Base-by-base conservation (phyloP, 2,113 vertebrate genomes). In the Tympanuchus pallidicinctus region DNA sequence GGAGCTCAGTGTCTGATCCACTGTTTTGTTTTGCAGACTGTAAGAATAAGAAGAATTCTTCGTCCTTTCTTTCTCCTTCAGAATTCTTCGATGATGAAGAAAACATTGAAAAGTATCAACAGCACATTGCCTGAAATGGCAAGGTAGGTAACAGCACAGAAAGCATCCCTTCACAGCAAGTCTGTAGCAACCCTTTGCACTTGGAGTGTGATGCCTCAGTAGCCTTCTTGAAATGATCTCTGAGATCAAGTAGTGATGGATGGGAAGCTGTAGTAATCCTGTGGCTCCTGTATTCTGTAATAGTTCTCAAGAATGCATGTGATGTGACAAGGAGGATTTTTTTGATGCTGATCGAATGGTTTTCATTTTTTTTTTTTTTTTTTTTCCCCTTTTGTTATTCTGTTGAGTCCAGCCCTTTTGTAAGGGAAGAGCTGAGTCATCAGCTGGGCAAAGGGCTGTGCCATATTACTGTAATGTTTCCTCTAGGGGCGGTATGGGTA, bases 41-140 rank as follows among this genome's bases (percentile, higher is more conserved):
- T 99, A 84, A 98, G 99, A 77, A 80, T 99, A 11, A 98, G 99
- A 64, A 98, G 99, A 89, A 92, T 99, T 20, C 90, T 99, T 17
- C 98, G 99, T 2, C 99, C 99, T 0, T 99, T 99, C 95, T 99
- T 99, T 96, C 98, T 99, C 42, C 98, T 99, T 75, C 99, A 99
- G 96, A 99, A 99, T 95, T 99, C 99, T 10, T 99, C 99, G 10
- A 97, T 99, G 93, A 99, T 99, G 99, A 99, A 99, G 95, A 99
- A 99, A 97, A 99, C 99, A 0, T 96, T 99, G 56, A 99, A 99
- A 95, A 99, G 99, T 66, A 98, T 99, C 77, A 98, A 98, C 89
- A 98, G 98, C 82, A 99, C 99, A 0, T 95, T 99, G 88, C 99
- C 99, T 15, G 99, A 99, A 93, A 99, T 99, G 91, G 98, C 98